Conservation (phyloP, 2,797 vertebrate species). For the Neostethus bicornis region DNA sequence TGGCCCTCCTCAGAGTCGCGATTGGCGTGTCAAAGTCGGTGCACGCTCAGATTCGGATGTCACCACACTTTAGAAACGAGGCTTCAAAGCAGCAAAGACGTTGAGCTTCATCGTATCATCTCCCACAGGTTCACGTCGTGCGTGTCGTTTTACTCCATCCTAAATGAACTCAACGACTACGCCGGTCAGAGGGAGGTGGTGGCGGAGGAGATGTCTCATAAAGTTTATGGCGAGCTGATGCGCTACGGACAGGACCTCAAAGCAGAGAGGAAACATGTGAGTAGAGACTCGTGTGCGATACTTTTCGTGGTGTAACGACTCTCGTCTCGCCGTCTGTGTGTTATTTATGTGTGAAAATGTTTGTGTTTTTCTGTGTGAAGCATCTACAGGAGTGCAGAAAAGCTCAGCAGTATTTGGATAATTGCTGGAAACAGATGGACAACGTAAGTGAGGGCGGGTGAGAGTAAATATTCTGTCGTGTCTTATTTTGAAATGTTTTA, state of each 20-base stretch:
- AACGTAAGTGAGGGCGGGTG: constrained; percentile 85
- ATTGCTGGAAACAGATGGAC: constrained; percentile 99
- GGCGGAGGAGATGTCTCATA: constrained; percentile 96
- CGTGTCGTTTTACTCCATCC: constrained; percentile 93
- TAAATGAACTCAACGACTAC: constrained; percentile 97
- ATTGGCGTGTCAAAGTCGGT: too few species aligned
- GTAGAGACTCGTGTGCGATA: too few species aligned
- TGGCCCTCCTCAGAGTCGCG: too few species aligned
- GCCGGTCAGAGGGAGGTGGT: constrained; percentile 98
- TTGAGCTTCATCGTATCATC: neutral
- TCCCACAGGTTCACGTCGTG: constrained; percentile 93
- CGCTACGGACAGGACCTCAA: constrained; percentile 95
- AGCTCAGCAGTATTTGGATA: constrained; percentile 95
- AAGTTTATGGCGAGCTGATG: constrained; percentile 95
- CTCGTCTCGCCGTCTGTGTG: constrained; percentile 2
- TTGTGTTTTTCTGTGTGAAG: constrained; percentile 67
- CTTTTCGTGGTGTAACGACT: too few species aligned
- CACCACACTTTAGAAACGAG: too few species aligned
- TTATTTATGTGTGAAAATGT: constrained; percentile 11
- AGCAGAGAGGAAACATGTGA: constrained; percentile 95
- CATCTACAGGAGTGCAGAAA: constrained; percentile 98
- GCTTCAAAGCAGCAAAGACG: too few species aligned
- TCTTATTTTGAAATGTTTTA: too few species aligned
- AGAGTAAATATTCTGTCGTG: too few species aligned
- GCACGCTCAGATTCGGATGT: too few species aligned